phyloP scores from a whole-genome alignment of 2,797 vertebrate genomes.

The Denticeps clupeoides region DNA sequence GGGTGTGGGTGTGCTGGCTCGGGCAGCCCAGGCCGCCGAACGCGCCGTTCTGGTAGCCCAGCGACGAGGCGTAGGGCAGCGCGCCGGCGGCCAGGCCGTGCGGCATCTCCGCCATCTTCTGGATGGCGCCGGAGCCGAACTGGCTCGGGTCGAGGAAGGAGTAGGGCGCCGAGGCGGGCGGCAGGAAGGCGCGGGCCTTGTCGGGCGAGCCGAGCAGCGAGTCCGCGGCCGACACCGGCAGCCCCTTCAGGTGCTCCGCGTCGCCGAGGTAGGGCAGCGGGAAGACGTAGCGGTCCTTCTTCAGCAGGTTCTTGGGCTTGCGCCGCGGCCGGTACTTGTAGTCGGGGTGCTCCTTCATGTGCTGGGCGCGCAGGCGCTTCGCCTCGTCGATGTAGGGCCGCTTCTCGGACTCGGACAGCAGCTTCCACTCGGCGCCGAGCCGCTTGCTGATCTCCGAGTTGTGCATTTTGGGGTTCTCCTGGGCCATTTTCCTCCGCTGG shows the following conservation, averaged over 20 bases:
- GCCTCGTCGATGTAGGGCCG: conserved; percentile 81
- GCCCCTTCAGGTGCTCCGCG: conserved; percentile 90
- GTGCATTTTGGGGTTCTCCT: conserved; percentile 88
- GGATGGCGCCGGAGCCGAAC: conserved; percentile 89
- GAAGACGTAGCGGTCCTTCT: conserved; percentile 97
- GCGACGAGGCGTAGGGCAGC: conserved; percentile 89
- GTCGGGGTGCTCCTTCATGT: conserved; percentile 87
- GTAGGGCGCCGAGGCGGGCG: conserved; percentile 82
- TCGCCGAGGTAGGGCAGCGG: conserved; percentile 97
- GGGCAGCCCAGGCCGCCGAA: conserved; percentile 91
- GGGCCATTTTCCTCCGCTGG: conserved; percentile 83
- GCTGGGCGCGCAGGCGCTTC: conserved; percentile 76
- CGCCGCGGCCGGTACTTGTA: conserved; percentile 84
- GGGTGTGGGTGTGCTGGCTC: conserved; percentile 96
- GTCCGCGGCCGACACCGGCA: conserved; percentile 81
- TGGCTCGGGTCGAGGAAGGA: conserved; percentile 95
- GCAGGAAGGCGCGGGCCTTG: conserved; percentile 89
- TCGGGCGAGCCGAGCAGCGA: conserved; percentile 79
- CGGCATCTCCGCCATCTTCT: conserved; percentile 98
- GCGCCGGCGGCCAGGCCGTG: conserved; percentile 85
- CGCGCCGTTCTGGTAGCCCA: conserved; percentile 97
- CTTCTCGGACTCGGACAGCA: conserved; percentile 79
- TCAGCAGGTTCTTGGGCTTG: conserved; percentile 84
- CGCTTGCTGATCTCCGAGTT: conserved; percentile 86
- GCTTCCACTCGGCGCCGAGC: conserved; percentile 80